Evolutionary conservation across 2,113 vertebrate species (phyloP).

Genomic region (Promerops cafer): DNA sequence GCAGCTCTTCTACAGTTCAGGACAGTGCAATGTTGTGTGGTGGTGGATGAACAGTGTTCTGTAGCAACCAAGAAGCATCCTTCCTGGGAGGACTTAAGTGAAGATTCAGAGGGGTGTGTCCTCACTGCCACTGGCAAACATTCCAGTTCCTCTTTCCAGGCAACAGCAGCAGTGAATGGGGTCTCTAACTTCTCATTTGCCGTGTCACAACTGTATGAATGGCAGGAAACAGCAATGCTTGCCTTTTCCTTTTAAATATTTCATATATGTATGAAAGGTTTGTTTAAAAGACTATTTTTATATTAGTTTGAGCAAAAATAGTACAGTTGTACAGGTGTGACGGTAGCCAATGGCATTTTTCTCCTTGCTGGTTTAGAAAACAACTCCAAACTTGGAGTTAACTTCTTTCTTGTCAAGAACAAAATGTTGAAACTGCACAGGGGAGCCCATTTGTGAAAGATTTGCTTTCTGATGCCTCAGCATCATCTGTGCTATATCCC

Average conservation of each 20-base stretch:
- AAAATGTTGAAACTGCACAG: background rate
- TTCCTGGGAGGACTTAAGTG: background rate
- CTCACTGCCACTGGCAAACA: background rate
- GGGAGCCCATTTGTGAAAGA: background rate
- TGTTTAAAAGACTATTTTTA: background rate
- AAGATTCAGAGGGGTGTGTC: background rate
- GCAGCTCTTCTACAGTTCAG: background rate
- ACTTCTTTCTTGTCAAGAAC: background rate
- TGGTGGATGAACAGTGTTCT: background rate
- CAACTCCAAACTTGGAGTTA: background rate
- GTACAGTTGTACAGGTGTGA: background rate
- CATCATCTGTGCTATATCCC: rapidly evolving
- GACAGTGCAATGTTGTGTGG: background rate
- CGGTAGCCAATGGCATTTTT: background rate
- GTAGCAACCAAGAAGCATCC: background rate
- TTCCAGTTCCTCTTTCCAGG: background rate
- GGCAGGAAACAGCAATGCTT: background rate
- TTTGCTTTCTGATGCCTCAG: background rate
- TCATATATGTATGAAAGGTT: background rate
- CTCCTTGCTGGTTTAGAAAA: background rate
- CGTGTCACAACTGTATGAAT: background rate
- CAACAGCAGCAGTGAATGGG: background rate
- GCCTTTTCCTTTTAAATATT: background rate
- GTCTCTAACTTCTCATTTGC: background rate
- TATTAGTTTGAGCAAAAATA: background rate